These are phyloP conservation scores for Pantelozetes paolii DNA, from an alignment of 2,888 invertebrate species.

Conservation along the genomic window DNA sequence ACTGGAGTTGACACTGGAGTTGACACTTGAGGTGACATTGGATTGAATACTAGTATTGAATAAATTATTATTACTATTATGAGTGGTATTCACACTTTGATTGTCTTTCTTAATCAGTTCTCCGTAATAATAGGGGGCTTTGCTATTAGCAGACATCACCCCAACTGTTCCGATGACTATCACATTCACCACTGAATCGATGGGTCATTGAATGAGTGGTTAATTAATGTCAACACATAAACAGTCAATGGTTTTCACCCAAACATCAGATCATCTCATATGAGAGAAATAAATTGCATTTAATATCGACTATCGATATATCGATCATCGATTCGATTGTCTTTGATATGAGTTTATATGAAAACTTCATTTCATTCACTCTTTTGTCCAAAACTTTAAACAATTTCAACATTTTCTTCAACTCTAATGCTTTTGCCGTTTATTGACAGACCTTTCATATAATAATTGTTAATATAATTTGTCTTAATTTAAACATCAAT, in stretches of 20 bases:
- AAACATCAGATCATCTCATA: slow-evolving; percentile 24
- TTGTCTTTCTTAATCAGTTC: slow-evolving; percentile 46
- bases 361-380: too few relatives aligned
- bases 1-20: too few relatives aligned
- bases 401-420: too few relatives aligned
- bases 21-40: too few relatives aligned
- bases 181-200: too few relatives aligned
- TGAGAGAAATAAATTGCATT: slow-evolving; percentile 16
- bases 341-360: too few relatives aligned
- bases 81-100: not conserved
- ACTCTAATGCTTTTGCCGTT: too few relatives aligned
- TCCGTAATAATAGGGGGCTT: slow-evolving; percentile 48
- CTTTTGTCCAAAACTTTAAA: too few relatives aligned
- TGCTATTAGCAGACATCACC: slow-evolving; percentile 35
- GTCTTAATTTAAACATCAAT: too few relatives aligned
- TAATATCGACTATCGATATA: not conserved
- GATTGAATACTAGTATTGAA: too few relatives aligned
- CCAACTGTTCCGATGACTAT: not conserved
- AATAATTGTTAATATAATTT: too few relatives aligned
- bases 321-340: not conserved
- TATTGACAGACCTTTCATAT: not conserved
- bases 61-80: slow-evolving; percentile 4
- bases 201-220: not conserved
- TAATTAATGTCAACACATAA: slow-evolving; percentile 21
- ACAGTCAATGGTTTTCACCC: not conserved